phyloP scores from a whole-genome alignment of 2,888 invertebrate species.

The Phyllotreta striolata region DNA sequence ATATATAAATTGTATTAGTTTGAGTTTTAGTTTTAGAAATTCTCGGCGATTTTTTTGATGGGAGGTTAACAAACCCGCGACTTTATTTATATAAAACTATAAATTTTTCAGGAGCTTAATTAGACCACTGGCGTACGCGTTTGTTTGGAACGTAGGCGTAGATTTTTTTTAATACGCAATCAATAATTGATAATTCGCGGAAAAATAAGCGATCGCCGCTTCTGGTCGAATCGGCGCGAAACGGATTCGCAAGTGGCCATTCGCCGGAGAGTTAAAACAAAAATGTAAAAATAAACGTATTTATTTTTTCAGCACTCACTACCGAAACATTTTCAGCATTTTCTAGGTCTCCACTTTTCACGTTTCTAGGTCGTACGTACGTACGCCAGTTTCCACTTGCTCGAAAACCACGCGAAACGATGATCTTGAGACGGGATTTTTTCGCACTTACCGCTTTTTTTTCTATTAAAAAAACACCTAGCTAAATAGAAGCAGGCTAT shows the following conservation, averaged over 20 bases:
- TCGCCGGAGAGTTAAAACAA: conserved; percentile 18
- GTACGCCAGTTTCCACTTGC: conserved; percentile 9
- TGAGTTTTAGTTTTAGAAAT: neutral
- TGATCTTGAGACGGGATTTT: conserved; percentile 23
- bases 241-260: too few species aligned
- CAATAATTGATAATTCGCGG: neutral
- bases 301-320: conserved; percentile 30
- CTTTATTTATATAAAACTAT: conserved; percentile 37
- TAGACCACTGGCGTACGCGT: conserved; percentile 16
- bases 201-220: neutral
- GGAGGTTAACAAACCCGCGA: conserved; percentile 36
- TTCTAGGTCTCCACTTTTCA: conserved; percentile 28
- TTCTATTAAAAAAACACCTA: too few species aligned
- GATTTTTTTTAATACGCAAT: neutral
- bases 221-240: conserved; percentile 1
- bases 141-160: neutral
- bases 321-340: conserved; percentile 23
- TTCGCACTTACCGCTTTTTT: neutral
- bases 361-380: conserved; percentile 26
- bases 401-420: conserved; percentile 2
- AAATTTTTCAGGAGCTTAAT: conserved; percentile 24
- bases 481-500: too few species aligned
- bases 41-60: conserved; percentile 28
- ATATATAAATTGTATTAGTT: conserved; percentile 23
- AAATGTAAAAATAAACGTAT: conserved; percentile 33